Conservation (phyloP, 2,888 invertebrate genomes). For the Netelia fuscicornis region DNA sequence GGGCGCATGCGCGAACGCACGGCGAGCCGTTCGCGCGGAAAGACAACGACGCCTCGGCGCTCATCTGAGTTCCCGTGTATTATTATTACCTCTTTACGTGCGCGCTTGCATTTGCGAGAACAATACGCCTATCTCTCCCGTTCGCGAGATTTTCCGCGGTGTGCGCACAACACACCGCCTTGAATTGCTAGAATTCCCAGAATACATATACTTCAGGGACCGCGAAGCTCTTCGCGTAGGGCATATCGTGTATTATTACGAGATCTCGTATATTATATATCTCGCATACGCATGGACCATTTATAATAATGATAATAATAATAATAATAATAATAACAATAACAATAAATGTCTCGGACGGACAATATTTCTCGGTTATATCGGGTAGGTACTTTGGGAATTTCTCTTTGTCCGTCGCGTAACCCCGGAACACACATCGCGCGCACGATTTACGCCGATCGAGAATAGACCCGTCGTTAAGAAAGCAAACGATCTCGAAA, state of each 20-base stretch:
- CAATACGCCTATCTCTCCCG: slow-evolving; percentile 64
- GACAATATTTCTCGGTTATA: not conserved
- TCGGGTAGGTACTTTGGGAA: slow-evolving; percentile 25
- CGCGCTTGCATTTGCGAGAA: slow-evolving; percentile 43
- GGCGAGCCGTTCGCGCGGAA: slow-evolving; percentile 18
- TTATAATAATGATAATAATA: not conserved
- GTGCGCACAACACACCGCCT: slow-evolving; percentile 13
- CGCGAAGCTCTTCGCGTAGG: slow-evolving; percentile 45
- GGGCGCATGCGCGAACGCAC: slow-evolving; percentile 34
- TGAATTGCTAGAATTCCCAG: slow-evolving; percentile 66
- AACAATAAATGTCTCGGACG: not conserved
- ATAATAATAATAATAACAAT: not conserved
- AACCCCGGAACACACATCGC: slow-evolving; percentile 41
- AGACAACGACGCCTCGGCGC: slow-evolving; percentile 26
- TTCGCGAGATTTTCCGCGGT: slow-evolving; percentile 48
- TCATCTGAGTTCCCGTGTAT: slow-evolving; percentile 14
- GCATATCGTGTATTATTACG: slow-evolving; percentile 61
- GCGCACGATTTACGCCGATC: slow-evolving; percentile 13
- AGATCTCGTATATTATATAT: slow-evolving; percentile 59
- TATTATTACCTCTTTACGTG: slow-evolving; percentile 37
- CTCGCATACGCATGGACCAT: slow-evolving; percentile 35
- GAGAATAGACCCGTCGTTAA: not conserved
- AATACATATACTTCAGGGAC: slow-evolving; percentile 66
- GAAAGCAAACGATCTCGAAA: too few relatives aligned
- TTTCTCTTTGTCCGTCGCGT: slow-evolving; percentile 60